Percentiles rank a stretch among this genome's conserved stretches.
phyloP scores from a whole-genome alignment of 2,797 vertebrate species.

The Gymnodraco acuticeps region DNA sequence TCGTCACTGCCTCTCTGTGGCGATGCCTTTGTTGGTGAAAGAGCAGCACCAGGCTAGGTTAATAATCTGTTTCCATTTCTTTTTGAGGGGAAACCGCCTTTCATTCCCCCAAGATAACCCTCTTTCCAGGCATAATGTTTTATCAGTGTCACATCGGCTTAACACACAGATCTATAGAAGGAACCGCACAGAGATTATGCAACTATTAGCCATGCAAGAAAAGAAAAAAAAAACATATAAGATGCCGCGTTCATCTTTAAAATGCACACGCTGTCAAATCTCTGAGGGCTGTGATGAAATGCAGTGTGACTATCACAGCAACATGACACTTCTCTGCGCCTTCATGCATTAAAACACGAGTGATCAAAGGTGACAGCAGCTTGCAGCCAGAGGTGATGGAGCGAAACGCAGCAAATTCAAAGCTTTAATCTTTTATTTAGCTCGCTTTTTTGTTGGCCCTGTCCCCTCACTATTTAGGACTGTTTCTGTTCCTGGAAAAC shows the following conservation, averaged over 20 bases:
- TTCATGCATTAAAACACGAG: conserved; percentile 81
- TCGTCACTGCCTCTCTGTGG: too few relatives aligned
- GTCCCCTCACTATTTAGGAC: neutral
- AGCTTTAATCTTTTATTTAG: conserved; percentile 49
- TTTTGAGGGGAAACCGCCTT: too few relatives aligned
- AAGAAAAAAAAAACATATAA: neutral
- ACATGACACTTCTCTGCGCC: conserved; percentile 64
- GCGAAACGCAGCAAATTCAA: conserved; percentile 27
- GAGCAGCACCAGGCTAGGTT: too few relatives aligned
- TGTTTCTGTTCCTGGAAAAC: conserved; percentile 23
- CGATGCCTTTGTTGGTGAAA: too few relatives aligned
- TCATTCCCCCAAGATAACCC: too few relatives aligned
- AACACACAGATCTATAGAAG: neutral
- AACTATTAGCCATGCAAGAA: conserved; percentile 6
- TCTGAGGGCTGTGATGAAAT: conserved; percentile 59
- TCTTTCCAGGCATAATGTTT: too few relatives aligned
- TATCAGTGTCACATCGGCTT: neutral
- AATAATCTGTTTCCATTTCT: too few relatives aligned
- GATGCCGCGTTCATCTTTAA: conserved; percentile 7
- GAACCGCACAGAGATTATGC: neutral
- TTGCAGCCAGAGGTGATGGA: conserved; percentile 57
- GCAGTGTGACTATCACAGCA: conserved; percentile 66
- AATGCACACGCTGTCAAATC: conserved; percentile 49
- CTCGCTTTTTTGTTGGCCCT: conserved; percentile 21
- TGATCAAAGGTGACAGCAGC: conserved; percentile 74